These are phyloP conservation scores for Pagrus major DNA, from an alignment of 2,113 vertebrate genomes.

Conservation along the genomic window DNA sequence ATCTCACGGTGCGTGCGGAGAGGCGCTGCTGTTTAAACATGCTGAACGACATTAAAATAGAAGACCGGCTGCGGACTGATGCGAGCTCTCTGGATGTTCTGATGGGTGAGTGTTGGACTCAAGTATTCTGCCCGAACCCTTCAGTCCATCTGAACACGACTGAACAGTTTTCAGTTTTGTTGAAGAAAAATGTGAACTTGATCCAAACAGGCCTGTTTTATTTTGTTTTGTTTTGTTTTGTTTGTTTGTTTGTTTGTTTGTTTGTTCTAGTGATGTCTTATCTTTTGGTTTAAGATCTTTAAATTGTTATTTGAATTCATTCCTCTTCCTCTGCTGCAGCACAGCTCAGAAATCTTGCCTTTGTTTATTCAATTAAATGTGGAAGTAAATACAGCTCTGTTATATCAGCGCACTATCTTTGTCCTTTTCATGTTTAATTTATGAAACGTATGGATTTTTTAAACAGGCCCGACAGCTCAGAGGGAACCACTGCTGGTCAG, in stretches of 20 bases:
- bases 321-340: too few relatives aligned
- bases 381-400: too few relatives aligned
- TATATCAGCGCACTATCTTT: too few relatives aligned
- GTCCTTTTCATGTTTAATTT: too few relatives aligned
- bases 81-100: slow-evolving; percentile 84
- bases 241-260: background rate
- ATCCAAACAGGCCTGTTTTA: background rate
- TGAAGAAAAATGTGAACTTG: background rate
- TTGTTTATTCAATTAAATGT: too few relatives aligned
- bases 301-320: too few relatives aligned
- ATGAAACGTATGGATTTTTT: too few relatives aligned
- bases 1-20: background rate
- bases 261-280: too few relatives aligned
- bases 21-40: slow-evolving; percentile 82
- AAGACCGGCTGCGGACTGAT: slow-evolving; percentile 82
- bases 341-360: too few relatives aligned
- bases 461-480: too few relatives aligned
- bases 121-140: background rate
- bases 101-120: slow-evolving; percentile 86
- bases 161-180: background rate
- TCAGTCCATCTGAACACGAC: background rate
- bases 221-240: background rate
- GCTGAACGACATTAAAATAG: slow-evolving; percentile 83
- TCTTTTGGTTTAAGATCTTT: too few relatives aligned
- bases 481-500: too few relatives aligned